phyloP scores from a whole-genome alignment of 2,797 vertebrate genomes.

The Myoxocephalus aenaeus region DNA sequence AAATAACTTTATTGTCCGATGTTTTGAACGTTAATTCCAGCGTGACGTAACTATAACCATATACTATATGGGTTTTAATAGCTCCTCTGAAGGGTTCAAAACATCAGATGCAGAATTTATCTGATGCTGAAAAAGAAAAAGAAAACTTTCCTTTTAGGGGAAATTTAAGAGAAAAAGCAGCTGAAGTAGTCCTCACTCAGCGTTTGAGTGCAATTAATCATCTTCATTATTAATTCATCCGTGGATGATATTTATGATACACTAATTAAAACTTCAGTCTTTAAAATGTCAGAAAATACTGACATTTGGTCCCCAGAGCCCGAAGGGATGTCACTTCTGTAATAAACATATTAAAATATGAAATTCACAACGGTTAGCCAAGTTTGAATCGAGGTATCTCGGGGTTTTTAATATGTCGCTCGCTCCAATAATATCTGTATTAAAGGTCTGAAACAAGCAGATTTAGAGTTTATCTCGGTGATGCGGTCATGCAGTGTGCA shows the following conservation, averaged over 20 bases:
- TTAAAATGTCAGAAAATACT: neutral
- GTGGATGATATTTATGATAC: neutral
- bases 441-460: conserved; percentile 12
- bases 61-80: neutral
- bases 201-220: conserved; percentile 1
- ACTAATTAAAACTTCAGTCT: neutral
- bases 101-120: neutral
- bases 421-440: neutral
- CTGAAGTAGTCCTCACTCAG: conserved; percentile 3
- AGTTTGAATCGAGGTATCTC: neutral
- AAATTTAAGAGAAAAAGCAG: neutral
- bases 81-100: conserved; percentile 11
- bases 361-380: neutral
- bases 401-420: neutral
- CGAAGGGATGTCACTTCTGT: neutral
- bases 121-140: no score
- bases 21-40: neutral
- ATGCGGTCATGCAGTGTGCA: neutral
- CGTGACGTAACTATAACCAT: no score
- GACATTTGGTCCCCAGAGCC: neutral
- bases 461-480: neutral
- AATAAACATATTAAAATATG: neutral
- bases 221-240: neutral
- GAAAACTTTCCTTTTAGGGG: neutral
- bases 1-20: neutral